These are phyloP conservation scores for Eupithecia subfuscata DNA, from an alignment of 2,888 invertebrate species.

Conservation along the genomic window DNA sequence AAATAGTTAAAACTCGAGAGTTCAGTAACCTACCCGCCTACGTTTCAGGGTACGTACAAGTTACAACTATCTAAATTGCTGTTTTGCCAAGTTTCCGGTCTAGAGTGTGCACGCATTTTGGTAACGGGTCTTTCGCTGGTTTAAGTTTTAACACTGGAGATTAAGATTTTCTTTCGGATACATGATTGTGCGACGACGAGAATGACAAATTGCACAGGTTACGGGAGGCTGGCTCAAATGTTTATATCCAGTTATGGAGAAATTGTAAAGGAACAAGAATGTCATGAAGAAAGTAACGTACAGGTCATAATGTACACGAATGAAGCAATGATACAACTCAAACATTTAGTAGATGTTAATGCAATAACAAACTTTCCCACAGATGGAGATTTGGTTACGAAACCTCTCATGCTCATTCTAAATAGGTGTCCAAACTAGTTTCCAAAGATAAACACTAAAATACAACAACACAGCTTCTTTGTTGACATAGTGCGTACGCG, in stretches of 20 bases:
- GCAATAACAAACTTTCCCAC: conserved; percentile 27
- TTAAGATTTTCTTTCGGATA: neutral
- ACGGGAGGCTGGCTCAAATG: neutral
- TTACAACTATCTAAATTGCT: conserved; percentile 54
- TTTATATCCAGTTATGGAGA: neutral
- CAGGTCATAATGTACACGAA: conserved; percentile 12
- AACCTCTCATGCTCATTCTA: conserved; percentile 39
- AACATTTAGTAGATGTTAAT: conserved; percentile 26
- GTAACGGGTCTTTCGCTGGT: conserved; percentile 43
- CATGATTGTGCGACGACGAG: neutral
- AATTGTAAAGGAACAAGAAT: neutral
- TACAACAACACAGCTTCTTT: conserved; percentile 57
- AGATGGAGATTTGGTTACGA: conserved; percentile 28
- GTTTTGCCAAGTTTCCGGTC: conserved; percentile 57
- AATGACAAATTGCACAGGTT: no score
- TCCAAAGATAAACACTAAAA: conserved; percentile 37
- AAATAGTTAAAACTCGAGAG: conserved; percentile 43
- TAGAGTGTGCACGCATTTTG: conserved; percentile 50
- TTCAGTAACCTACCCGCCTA: conserved; percentile 65
- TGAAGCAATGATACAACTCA: conserved; percentile 25
- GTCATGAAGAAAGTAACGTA: neutral
- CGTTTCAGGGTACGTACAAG: conserved; percentile 52
- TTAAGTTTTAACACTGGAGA: neutral
- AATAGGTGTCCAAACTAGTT: conserved; percentile 36
- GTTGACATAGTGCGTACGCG: conserved; percentile 65